Percentiles rank a stretch among this genome's conserved stretches.
phyloP scores from a whole-genome alignment of 2,888 invertebrate species.

The Plebejus melissa region DNA sequence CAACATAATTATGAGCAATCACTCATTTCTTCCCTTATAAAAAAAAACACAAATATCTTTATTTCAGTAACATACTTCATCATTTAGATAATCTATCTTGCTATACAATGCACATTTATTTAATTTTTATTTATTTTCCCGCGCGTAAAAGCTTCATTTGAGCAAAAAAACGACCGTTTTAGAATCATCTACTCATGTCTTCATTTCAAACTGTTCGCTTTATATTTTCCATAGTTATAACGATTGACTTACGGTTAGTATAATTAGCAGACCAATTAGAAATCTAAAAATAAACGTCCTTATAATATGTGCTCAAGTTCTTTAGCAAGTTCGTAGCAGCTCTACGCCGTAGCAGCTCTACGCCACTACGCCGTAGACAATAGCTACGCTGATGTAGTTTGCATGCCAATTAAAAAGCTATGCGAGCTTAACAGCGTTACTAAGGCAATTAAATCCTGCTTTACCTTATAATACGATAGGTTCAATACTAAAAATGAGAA shows the following conservation, averaged over 20 bases:
- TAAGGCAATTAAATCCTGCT: neutral
- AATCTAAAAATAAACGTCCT: conserved; percentile 11
- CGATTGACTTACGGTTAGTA: neutral
- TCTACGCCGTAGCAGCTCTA: conserved; percentile 8
- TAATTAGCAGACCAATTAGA: neutral
- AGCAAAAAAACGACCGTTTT: too few species aligned
- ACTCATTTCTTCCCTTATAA: too few species aligned
- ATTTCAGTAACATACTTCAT: too few species aligned
- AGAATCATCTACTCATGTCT: neutral
- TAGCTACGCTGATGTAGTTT: conserved; percentile 6
- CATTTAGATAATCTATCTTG: too few species aligned
- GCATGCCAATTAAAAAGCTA: conserved; percentile 12
- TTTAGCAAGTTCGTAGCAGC: neutral
- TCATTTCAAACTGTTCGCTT: neutral
- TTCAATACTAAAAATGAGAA: neutral
- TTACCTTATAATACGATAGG: neutral
- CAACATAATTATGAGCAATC: too few species aligned
- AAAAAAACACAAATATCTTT: too few species aligned
- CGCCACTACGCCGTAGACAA: neutral
- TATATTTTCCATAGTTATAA: neutral
- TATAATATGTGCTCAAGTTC: conserved; percentile 2
- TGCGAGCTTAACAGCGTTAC: neutral
- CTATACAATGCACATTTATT: too few species aligned
- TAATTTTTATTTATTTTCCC: too few species aligned
- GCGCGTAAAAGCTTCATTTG: too few species aligned